Conservation (phyloP, 2,113 vertebrate genomes). For the Hemibagrus wyckioides region DNA sequence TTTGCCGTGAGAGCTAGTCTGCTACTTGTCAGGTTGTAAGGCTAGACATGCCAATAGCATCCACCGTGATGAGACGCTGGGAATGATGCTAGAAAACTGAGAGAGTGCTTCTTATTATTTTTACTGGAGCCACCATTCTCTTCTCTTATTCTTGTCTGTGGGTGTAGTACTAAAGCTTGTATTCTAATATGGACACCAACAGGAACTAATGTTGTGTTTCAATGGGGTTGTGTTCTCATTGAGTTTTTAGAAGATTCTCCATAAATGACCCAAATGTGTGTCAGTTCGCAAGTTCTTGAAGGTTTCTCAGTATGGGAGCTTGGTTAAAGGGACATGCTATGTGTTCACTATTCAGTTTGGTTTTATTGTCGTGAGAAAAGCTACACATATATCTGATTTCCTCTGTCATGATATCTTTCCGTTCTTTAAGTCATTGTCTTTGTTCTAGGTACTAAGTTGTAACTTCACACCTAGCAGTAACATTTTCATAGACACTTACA, state of each 20-base stretch:
- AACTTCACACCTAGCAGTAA: background rate
- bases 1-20: conserved; percentile 43
- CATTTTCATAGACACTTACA: too few species aligned
- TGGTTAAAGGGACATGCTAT: background rate
- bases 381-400: too few species aligned
- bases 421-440: background rate
- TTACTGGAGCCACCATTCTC: too few species aligned
- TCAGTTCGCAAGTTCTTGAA: background rate
- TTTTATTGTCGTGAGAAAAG: too few species aligned
- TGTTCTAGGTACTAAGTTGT: background rate
- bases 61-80: conserved; percentile 12
- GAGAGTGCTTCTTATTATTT: too few species aligned
- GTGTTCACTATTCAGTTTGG: too few species aligned
- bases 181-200: background rate
- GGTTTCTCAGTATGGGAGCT: background rate
- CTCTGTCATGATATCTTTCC: too few species aligned
- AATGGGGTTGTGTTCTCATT: background rate
- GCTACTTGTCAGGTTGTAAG: background rate
- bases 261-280: background rate
- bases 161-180: background rate
- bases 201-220: background rate
- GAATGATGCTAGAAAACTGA: background rate
- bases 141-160: background rate
- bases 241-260: background rate
- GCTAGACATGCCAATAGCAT: background rate